Base-by-base conservation (phyloP, 1,140 invertebrate species). In the Heliconius hermathena region DNA sequence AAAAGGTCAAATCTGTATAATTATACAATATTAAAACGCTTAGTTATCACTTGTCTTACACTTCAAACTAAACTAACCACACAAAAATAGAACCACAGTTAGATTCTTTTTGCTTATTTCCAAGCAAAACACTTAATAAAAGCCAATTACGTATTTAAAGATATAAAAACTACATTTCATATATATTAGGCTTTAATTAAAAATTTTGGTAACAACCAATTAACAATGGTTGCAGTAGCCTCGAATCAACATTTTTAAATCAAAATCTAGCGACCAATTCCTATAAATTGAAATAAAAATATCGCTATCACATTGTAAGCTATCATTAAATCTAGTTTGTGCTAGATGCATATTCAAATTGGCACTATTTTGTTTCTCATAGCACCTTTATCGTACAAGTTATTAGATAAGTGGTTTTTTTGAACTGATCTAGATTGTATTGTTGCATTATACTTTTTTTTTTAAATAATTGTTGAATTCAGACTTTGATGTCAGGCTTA, bases 291-390 rank as follows among this genome's bases (percentile, higher is more conserved):
- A 66, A 66, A 66, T 26, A 16, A 66, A 66, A 66, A 26, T 66
- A 66, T 5, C 13, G 22, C 13, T 66, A 60, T 60, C 22, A 66
- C 26, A 66, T 29, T 26, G 60, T 66, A 66, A 66, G 60, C n/a
- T 66, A 66, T 29, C 13, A 66, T 26, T 66, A 26, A 66, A 16
- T 29, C 26, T 66, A 66, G 9, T 66, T 66, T 66, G 60, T 66
- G 60, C 60, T 66, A 29, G 22, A 66, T 29, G 57, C 57, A 73
- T 80, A 26, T 60, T 73, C 49, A 74, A 71, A 76, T 86, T 86
- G 83, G 84, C 84, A 86, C 84, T 84, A 77, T 79, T 71, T 72
- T 54, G 76, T 82, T 84, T 77, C 78, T 70, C 72, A 75, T 84
- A 86, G 84, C 84, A 86, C 84, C 84, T 81, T 79, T 29, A 73